Base-by-base conservation (phyloP, 2,113 vertebrate genomes). In the Gambusia affinis region DNA sequence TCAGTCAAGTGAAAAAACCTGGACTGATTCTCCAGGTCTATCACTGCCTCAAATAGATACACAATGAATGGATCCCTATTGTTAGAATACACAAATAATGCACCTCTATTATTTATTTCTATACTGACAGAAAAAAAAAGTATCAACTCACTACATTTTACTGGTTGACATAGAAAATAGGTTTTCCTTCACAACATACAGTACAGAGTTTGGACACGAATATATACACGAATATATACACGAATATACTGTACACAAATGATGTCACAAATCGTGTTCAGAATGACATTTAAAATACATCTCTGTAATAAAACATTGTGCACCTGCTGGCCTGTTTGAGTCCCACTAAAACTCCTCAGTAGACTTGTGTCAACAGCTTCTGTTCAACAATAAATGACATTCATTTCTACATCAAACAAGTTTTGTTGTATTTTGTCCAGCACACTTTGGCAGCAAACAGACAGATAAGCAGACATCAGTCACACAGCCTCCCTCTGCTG, bases 231-330 rank as follows among this genome's bases (percentile, higher is more conserved):
- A n/a, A n/a, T n/a, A n/a, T 79, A 87, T 89, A 90, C 91, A 94
- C 78, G 93, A 92, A 91, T 92, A 81, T 67, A 83, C 89, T 65
- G 11, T 87, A 91, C 85, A 91, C 77, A 88, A 82, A 27, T 80
- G 75, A 85, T 84, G 70, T 71, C n/a, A n/a, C n/a, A n/a, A 60
- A 86, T 93, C 79, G 85, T 85, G 79, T 80, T 92, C 24, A 28
- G 91, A 93, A 88, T 73, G 77, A 83, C 81, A 27, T 80, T 91
- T 94, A 91, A 94, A 95, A 95, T 93, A 92, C 92, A 92, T 86
- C 89, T 92, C 85, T 89, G 85, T 88, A 87, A 89, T 93, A 93
- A 93, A 94, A 94, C 87, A 88, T 90, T 79, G 69, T 90, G 78
- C 71, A 85, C 78, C 81, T 77, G 82, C 67, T 87, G 87, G 86